Conservation (phyloP, 1,140 invertebrate genomes). For the Dendrolimus punctatus region DNA sequence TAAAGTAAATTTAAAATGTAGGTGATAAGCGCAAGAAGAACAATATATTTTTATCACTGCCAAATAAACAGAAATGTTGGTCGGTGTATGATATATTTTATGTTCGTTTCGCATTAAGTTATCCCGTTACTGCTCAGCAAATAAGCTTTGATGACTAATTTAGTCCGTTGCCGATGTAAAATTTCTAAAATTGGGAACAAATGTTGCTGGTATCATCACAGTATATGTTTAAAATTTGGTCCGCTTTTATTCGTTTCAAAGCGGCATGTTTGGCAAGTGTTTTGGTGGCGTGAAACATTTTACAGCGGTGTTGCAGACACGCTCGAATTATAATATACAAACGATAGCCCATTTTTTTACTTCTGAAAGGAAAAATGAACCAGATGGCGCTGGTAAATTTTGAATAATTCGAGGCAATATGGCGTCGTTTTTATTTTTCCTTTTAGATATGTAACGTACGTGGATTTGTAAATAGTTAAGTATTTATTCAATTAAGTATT, state of each 20-base stretch:
- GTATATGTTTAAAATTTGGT: no score
- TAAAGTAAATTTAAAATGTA: constrained; percentile 23
- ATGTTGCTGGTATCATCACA: constrained; percentile 8
- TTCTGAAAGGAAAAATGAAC: not conserved
- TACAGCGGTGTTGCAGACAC: constrained; percentile 40
- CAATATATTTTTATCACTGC: constrained; percentile 66
- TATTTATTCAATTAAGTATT: constrained; percentile 61
- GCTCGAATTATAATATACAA: not conserved
- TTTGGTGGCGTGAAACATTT: constrained; percentile 60
- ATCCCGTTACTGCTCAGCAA: constrained; percentile 30
- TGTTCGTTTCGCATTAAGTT: constrained; percentile 12
- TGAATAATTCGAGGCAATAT: no score
- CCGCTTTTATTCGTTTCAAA: constrained; percentile 20
- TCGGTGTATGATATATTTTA: constrained; percentile 16
- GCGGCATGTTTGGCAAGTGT: constrained; percentile 3
- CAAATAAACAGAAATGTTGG: constrained; percentile 43
- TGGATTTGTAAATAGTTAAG: constrained; percentile 54
- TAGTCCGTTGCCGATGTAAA: constrained; percentile 8
- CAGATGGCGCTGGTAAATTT: no score
- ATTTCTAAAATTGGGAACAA: constrained; percentile 17
- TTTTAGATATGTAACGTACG: constrained; percentile 20
- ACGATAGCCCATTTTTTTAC: no score
- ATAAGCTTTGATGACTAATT: constrained; percentile 11
- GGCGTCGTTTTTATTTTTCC: constrained; percentile 8
- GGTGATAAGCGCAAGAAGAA: constrained; percentile 27